Conservation (phyloP, 1,140 invertebrate species). For the Drosophila obscura region DNA sequence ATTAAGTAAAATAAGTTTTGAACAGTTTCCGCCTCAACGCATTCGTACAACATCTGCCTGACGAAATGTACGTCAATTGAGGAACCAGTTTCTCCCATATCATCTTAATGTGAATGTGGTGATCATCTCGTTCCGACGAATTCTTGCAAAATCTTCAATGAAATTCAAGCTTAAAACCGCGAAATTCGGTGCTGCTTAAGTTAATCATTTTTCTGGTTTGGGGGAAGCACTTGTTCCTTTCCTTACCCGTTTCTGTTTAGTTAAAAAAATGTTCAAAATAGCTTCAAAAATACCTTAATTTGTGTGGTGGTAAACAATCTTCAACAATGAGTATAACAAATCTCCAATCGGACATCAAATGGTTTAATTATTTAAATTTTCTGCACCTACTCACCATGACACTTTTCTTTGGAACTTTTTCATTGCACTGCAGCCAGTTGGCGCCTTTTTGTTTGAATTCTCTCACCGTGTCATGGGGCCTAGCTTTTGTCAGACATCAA, state of each 20-base stretch:
- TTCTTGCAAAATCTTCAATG: conserved; percentile 47
- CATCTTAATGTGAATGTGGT: conserved; percentile 33
- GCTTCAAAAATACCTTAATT: too few species aligned
- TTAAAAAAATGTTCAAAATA: too few species aligned
- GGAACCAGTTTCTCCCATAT: conserved; percentile 62
- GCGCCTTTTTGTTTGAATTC: too few species aligned
- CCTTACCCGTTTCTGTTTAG: not conserved
- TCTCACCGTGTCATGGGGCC: too few species aligned
- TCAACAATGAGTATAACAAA: too few species aligned
- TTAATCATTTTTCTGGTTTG: conserved; percentile 15
- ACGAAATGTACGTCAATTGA: conserved; percentile 68
- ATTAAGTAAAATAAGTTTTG: conserved; percentile 61
- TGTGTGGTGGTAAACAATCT: too few species aligned
- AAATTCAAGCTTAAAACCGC: conserved; percentile 46
- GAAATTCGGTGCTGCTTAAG: conserved; percentile 1
- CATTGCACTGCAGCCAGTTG: too few species aligned
- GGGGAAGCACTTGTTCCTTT: conserved; percentile 1
- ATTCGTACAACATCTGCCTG: conserved; percentile 29
- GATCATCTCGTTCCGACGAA: conserved; percentile 25
- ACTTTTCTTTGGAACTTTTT: too few species aligned
- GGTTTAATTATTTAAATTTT: too few species aligned
- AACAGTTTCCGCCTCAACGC: conserved; percentile 61
- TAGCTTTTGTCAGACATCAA: too few species aligned
- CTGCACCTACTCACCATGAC: too few species aligned
- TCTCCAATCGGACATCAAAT: too few species aligned